Evolutionary conservation across 2,113 vertebrate species (phyloP).

Genomic region (Phalacrocorax brasilianus): DNA sequence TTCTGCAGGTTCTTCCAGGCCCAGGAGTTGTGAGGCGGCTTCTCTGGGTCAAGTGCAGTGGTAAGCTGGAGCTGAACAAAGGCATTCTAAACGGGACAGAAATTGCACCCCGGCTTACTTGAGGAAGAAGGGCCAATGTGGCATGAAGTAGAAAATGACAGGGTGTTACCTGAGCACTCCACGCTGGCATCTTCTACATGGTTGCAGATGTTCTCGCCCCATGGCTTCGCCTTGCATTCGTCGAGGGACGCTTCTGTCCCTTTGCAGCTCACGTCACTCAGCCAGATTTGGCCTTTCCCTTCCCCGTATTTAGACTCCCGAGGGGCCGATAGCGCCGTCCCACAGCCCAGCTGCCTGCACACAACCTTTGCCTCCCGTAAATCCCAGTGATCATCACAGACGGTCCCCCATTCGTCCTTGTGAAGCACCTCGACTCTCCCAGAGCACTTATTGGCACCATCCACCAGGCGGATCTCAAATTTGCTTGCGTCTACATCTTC

Average conservation of each 20-base stretch:
- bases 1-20: background rate
- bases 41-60: background rate
- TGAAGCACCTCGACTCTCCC: constrained; percentile 86
- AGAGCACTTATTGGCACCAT: constrained; percentile 78
- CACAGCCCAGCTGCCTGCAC: constrained; percentile 50
- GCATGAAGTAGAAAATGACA: background rate
- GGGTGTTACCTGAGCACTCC: constrained; percentile 42
- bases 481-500: background rate
- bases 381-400: constrained; percentile 52
- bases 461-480: constrained; percentile 70
- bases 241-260: constrained; percentile 26
- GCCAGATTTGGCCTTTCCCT: background rate
- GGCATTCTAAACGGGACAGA: background rate
- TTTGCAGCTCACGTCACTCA: background rate
- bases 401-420: constrained; percentile 77
- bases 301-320: background rate
- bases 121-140: background rate
- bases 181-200: constrained; percentile 40
- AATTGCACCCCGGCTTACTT: background rate
- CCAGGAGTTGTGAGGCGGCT: background rate
- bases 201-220: constrained; percentile 44
- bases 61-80: background rate
- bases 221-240: background rate
- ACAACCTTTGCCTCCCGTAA: constrained; percentile 20
- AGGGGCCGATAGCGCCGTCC: background rate